Base-by-base conservation (phyloP, 1,140 invertebrate genomes). In the Drosophila bocki region DNA sequence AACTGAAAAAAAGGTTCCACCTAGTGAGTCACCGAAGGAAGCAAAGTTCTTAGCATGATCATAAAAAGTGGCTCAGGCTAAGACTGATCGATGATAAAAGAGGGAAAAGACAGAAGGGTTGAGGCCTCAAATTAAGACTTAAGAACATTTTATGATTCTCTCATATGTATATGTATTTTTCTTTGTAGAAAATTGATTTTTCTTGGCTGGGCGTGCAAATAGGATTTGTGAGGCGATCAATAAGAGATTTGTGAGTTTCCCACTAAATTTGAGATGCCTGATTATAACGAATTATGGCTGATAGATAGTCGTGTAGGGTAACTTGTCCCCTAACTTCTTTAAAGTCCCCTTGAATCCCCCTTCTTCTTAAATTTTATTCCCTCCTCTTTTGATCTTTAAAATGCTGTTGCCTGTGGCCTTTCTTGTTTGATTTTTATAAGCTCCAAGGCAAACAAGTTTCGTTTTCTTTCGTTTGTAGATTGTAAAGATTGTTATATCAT, bases 1-100 rank as follows among this genome's bases (percentile, higher is more conserved):
- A 58, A 57, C 22, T 22, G n/a, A 35, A 44, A 76, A 76, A 78
- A 68, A 75, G 74, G 67, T 69, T 60, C 53, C 51, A 57, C 17
- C 50, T 8, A 39, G 48, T 60, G 75, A 56, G 56, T 61, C 54
- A 76, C 71, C 42, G 33, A 39, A 79, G 67, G 71, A 80, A 86
- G 76, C 53, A 65, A 64, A 79, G 59, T 71, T 84, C 78, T 88
- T 88, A 88, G 84, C 84, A 78, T 78, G 84, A 75, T 72, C 85
- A 90, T 88, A 88, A 88, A 88, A 78, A 69, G 13, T 45, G 17
- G 37, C 47, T 65, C 45, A 17, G 42, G 35, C 48, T 80, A 86
- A 80, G 84, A 67, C 86, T 83, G 84, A 84, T 87, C 84, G 80
- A 83, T 88, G 84, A 88, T 81, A 87, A 87, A 88, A 51, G 64